Evolutionary conservation across 2,888 invertebrate species (phyloP).

Genomic region (Clepsis dumicolana): DNA sequence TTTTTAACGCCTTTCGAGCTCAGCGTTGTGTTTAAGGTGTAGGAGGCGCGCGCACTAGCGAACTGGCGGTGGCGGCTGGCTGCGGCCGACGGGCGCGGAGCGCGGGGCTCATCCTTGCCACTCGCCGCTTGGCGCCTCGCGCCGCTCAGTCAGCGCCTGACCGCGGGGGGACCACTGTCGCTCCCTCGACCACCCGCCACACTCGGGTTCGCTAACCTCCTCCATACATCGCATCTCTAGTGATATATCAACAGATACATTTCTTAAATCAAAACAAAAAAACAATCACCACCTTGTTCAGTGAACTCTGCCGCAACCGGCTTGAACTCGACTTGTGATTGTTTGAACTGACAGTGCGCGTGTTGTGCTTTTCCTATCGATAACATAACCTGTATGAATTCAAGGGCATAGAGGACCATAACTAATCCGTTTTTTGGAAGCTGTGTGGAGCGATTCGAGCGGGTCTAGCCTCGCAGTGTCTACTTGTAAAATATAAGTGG

Average conservation of each 20-base stretch:
- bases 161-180: conserved; percentile 66
- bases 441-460: conserved; percentile 66
- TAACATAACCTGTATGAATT: conserved; percentile 85
- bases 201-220: conserved; percentile 66
- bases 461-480: conserved; percentile 63
- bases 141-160: conserved; percentile 74
- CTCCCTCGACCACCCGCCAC: conserved; percentile 58
- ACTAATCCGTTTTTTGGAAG: conserved; percentile 71
- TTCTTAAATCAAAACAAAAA: conserved; percentile 55
- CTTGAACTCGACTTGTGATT: conserved; percentile 81
- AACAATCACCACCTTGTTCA: conserved; percentile 56
- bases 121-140: conserved; percentile 72
- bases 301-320: conserved; percentile 62
- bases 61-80: conserved; percentile 56
- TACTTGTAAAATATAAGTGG: conserved; percentile 76
- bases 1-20: conserved; percentile 35
- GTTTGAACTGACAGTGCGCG: conserved; percentile 84
- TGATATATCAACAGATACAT: conserved; percentile 55
- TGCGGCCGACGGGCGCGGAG: conserved; percentile 58
- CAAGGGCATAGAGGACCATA: conserved; percentile 76
- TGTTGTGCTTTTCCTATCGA: conserved; percentile 82
- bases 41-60: conserved; percentile 78
- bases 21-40: conserved; percentile 56
- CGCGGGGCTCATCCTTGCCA: conserved; percentile 71
- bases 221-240: conserved; percentile 65